Base-by-base conservation (phyloP, 2,797 vertebrate species). In the Coilia nasus region DNA sequence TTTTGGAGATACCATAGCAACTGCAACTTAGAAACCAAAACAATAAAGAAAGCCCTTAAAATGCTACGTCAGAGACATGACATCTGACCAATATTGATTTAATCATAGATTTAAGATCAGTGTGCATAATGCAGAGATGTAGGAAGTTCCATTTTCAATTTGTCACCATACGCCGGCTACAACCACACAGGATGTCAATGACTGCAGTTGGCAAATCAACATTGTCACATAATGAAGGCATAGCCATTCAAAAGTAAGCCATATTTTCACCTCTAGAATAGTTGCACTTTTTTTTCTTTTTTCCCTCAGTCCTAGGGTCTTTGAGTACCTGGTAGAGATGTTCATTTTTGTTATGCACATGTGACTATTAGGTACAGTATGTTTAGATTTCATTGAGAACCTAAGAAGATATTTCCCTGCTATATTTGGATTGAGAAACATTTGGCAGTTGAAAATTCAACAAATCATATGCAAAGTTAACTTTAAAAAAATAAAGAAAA, bases 401-500 rank as follows among this genome's bases (percentile, higher is more conserved):
- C 57, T 82, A 89, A 90, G 86, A 90, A 90, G 86, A 90, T 60
- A 87, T 83, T 89, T 93, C 90, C 92, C 90, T 93, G 91, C 88
- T 88, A 83, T 84, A 87, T 89, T 90, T 92, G 89, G 89, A 87
- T 87, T 87, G 83, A 90, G 84, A 82, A 91, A 88, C 90, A 91
- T 93, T 93, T 93, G 91, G 92, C 92, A 93, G 91, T 92, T 92
- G 89, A 90, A 86, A 92, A 90, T 88, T 88, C 85, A 90, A 87
- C 89, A 88, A 88, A 87, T 87, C 84, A 85, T 84, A 75, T 84
- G 83, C 81, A 85, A 59, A 86, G 67, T 83, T 50, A 35, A 82
- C 50, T 54, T 94, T 94, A 96, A 88, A 71, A 88, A 85, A 84
- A 95, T 95, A 95, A 96, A 94, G 92, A 95, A 92, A 96, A 96